Percentiles rank a stretch among this genome's conserved stretches.
Conservation (phyloP, 64 coral and sea anemone genomes). For the Exaiptasia diaphana region DNA sequence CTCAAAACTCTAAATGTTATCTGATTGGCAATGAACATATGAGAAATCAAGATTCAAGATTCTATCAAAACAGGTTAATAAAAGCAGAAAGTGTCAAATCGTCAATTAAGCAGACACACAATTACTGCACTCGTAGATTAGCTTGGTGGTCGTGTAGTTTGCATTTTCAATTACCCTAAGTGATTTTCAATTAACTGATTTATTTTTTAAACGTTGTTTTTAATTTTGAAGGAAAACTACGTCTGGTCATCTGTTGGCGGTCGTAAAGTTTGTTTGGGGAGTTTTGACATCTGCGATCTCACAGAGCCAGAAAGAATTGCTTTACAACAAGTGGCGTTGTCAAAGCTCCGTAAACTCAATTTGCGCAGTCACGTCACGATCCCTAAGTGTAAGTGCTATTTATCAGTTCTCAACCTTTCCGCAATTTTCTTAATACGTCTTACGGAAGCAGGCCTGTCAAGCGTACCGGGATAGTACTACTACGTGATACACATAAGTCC, state of each 20-base stretch:
- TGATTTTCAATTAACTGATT: conserved; percentile 2
- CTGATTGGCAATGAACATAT: background rate
- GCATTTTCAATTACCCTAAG: conserved; percentile 85
- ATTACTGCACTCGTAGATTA: no score
- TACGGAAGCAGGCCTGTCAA: no score
- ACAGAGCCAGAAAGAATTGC: conserved; percentile 74
- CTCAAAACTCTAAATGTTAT: conserved; percentile 7
- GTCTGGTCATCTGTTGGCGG: conserved; percentile 78
- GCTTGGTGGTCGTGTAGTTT: conserved; percentile 36
- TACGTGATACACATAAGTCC: no score
- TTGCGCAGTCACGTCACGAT: conserved; percentile 87
- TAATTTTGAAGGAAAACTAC: conserved; percentile 72
- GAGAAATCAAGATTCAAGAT: background rate
- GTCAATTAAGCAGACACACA: background rate
- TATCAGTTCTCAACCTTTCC: no score
- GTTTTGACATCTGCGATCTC: conserved; percentile 40
- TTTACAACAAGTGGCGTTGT: conserved; percentile 69
- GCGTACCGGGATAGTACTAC: no score
- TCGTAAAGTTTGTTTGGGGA: conserved; percentile 49
- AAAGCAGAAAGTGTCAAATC: background rate
- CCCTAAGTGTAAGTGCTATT: conserved; percentile 69
- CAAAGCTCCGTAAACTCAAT: conserved; percentile 63
- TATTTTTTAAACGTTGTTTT: conserved; percentile 18
- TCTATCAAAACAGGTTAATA: background rate
- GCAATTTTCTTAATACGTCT: no score